Base-by-base conservation (phyloP, 2,888 invertebrate genomes). In the Rhamnusium bicolor region DNA sequence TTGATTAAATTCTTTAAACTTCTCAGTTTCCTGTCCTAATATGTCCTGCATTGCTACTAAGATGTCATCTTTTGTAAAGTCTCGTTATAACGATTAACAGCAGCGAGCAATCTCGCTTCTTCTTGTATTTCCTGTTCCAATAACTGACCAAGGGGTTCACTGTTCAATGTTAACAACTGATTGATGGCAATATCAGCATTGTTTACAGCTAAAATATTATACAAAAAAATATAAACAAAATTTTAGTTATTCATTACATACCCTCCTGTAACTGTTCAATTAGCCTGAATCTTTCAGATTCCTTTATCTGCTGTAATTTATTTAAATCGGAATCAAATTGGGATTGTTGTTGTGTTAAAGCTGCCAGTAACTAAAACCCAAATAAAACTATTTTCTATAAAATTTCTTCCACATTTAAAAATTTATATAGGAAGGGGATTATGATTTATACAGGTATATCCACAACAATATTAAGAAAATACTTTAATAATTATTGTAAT, bases 41-140 rank as follows among this genome's bases (percentile, higher is more conserved):
- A 94, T 87, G 81, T 90, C 89, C 84, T 93, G 91, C 94, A 95
- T 95, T 58, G 93, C 92, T 83, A 89, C 91, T 58, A 94, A 88
- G 67, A 94, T 91, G 86, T 94, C 94, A 83, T 91, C 90, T 85
- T 92, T 93, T 91, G 90, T 32, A 94, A 87, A 82, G 89, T 89
- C 82, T 90, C 90, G 87, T 91, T 90, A 82, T 91, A 90, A 61
- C 80, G 84, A 90, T 76, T 79, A 7, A 90, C 90, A 71, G 92
- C 91, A 74, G 92, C 91, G 53, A 94, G 86, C 60, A 94, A 83
- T 71, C 90, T 89, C 80, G 93, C 91, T 85, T 94, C 93, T 86
- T 94, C 93, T 71, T 90, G 87, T 77, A 91, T 90, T 81, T 94
- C 94, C 85, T 91, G 91, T 80, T 93, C 93, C 27, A 93, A 84